phyloP scores from a whole-genome alignment of 2,113 vertebrate species.

The Eubucco bourcierii region DNA sequence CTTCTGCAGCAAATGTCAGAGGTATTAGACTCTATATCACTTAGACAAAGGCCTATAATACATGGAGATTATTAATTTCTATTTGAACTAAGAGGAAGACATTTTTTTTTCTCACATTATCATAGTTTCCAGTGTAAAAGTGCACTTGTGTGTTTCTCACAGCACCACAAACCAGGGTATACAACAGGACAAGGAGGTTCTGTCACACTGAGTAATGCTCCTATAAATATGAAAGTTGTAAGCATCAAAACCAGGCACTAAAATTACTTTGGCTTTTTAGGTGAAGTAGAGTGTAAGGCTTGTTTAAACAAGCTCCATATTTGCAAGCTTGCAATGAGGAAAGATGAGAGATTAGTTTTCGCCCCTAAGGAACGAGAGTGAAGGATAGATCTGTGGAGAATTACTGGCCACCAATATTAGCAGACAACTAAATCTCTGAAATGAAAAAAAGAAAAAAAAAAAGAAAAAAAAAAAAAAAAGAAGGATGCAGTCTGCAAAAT shows the following conservation, averaged over 20 bases:
- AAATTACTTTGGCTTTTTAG: not conserved
- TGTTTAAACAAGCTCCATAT: not conserved
- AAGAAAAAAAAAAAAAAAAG: no score
- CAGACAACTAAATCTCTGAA: not conserved
- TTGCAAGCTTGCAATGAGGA: not conserved
- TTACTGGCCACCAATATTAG: not conserved
- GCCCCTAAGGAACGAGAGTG: not conserved
- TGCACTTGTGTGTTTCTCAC: not conserved
- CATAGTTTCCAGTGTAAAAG: not conserved
- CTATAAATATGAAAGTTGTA: not conserved
- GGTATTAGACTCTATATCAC: not conserved
- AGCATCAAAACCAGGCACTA: not conserved
- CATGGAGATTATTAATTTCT: slow-evolving; percentile 27
- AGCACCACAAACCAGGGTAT: not conserved
- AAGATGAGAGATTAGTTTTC: not conserved
- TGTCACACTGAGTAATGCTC: not conserved
- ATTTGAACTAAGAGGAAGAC: not conserved
- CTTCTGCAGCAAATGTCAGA: slow-evolving; percentile 45
- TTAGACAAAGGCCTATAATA: not conserved
- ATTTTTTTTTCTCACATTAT: not conserved
- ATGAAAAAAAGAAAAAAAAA: not conserved
- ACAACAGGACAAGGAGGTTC: not conserved
- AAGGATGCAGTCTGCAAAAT: not conserved
- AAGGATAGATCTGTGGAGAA: not conserved
- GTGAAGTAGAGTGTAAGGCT: not conserved